These are phyloP conservation scores for Eospalax fontanierii DNA, from an alignment of 2,797 vertebrate genomes.

Conservation along the genomic window DNA sequence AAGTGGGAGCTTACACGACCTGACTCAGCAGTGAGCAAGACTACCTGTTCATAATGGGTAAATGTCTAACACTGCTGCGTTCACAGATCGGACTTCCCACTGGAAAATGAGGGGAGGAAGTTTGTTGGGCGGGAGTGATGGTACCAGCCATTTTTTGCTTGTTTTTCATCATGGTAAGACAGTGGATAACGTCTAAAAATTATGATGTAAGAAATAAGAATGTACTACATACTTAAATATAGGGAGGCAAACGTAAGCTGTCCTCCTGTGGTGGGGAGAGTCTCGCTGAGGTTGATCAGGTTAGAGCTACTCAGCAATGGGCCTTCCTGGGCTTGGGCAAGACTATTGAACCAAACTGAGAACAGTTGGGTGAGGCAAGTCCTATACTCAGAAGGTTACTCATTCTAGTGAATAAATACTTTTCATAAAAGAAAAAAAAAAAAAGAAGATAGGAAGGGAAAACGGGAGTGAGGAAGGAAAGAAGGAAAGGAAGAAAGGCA, in stretches of 20 bases:
- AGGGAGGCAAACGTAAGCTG: neutral
- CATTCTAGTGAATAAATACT: neutral
- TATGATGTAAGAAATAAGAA: neutral
- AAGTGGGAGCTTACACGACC: neutral
- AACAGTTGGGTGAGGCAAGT: neutral
- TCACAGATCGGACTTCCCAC: neutral
- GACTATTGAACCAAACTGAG: neutral
- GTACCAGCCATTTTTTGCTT: neutral
- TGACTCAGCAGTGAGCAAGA: neutral
- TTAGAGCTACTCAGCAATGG: neutral
- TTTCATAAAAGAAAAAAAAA: neutral
- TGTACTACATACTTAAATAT: neutral
- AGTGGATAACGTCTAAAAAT: neutral
- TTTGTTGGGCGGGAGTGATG: neutral
- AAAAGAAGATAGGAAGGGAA: neutral
- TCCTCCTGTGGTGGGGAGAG: neutral
- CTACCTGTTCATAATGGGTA: neutral
- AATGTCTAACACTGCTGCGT: neutral
- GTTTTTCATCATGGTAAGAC: neutral
- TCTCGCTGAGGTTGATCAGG: neutral
- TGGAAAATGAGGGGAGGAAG: neutral
- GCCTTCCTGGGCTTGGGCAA: neutral
- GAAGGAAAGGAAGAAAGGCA: neutral
- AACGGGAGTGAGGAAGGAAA: neutral
- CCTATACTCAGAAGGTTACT: neutral